Percentiles rank a stretch among this genome's conserved stretches.
Evolutionary conservation across 2,888 invertebrate species (phyloP).

Genomic region (Standfussiana lucernea): DNA sequence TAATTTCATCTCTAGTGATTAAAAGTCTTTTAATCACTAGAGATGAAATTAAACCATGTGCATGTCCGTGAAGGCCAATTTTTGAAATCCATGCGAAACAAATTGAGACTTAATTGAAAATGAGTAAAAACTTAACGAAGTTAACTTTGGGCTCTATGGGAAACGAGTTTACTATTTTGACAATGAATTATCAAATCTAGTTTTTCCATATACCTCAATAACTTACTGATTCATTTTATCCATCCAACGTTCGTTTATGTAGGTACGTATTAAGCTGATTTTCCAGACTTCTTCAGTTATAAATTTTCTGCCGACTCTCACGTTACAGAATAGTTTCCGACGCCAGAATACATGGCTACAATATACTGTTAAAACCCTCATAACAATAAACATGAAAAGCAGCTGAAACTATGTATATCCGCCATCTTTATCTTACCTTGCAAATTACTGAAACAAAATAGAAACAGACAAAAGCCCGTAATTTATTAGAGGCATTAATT

Average conservation of each 20-base stretch:
- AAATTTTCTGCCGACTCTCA: neutral
- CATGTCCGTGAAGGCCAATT: too few relatives aligned
- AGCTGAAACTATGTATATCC: constrained; percentile 60
- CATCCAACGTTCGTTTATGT: neutral
- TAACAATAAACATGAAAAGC: constrained; percentile 34
- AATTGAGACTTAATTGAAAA: too few relatives aligned
- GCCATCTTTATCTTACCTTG: constrained; percentile 68
- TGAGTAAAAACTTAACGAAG: too few relatives aligned
- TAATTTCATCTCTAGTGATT: too few relatives aligned
- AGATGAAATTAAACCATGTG: too few relatives aligned
- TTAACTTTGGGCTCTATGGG: neutral
- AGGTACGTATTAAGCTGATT: neutral
- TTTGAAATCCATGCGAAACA: too few relatives aligned
- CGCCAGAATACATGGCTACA: neutral
- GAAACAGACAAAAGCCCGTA: constrained; percentile 77
- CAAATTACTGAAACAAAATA: constrained; percentile 77
- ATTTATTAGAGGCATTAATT: constrained; percentile 81
- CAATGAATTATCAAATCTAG: neutral
- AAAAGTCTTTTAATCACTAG: too few relatives aligned
- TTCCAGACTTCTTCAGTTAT: neutral
- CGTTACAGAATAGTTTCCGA: neutral
- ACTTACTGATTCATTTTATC: too few relatives aligned
- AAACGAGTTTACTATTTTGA: neutral
- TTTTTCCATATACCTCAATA: neutral
- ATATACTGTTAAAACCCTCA: constrained; percentile 9